These are phyloP conservation scores for Lithodes maja DNA, from an alignment of 2,888 invertebrate genomes.

Conservation along the genomic window DNA sequence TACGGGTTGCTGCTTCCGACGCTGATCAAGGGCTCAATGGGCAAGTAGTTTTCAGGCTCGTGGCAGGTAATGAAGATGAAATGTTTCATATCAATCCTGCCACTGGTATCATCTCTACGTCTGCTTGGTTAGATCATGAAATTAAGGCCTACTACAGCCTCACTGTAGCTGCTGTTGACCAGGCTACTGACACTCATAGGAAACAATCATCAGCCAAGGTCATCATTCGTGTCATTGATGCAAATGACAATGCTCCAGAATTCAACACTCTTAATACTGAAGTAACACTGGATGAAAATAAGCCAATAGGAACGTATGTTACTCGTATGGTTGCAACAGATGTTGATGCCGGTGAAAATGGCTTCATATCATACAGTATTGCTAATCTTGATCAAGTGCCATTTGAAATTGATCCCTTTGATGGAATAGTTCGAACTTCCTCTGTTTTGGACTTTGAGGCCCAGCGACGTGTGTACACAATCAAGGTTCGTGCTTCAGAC, in stretches of 20 bases:
- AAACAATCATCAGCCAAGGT: slow-evolving; percentile 94
- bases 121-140: slow-evolving; percentile 91
- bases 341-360: slow-evolving; percentile 94
- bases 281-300: slow-evolving; percentile 89
- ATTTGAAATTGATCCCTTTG: slow-evolving; percentile 95
- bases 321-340: slow-evolving; percentile 90
- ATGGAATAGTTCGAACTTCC: slow-evolving; percentile 89
- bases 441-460: slow-evolving; percentile 92
- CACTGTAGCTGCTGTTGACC: slow-evolving; percentile 92
- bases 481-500: slow-evolving; percentile 93
- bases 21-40: slow-evolving; percentile 83
- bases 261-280: slow-evolving; percentile 75
- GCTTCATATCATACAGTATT: slow-evolving; percentile 95
- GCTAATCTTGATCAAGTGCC: slow-evolving; percentile 87
- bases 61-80: slow-evolving; percentile 92
- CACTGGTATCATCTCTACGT: slow-evolving; percentile 82
- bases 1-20: slow-evolving; percentile 84
- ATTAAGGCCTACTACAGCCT: slow-evolving; percentile 87
- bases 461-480: slow-evolving; percentile 86
- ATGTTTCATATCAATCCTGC: slow-evolving; percentile 91
- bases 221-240: slow-evolving; percentile 90
- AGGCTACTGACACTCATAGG: slow-evolving; percentile 83
- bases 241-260: slow-evolving; percentile 81
- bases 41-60: slow-evolving; percentile 89
- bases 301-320: slow-evolving; percentile 88